These are phyloP conservation scores for Herpetotheres cachinnans DNA, from an alignment of 2,113 vertebrate species.

Conservation along the genomic window DNA sequence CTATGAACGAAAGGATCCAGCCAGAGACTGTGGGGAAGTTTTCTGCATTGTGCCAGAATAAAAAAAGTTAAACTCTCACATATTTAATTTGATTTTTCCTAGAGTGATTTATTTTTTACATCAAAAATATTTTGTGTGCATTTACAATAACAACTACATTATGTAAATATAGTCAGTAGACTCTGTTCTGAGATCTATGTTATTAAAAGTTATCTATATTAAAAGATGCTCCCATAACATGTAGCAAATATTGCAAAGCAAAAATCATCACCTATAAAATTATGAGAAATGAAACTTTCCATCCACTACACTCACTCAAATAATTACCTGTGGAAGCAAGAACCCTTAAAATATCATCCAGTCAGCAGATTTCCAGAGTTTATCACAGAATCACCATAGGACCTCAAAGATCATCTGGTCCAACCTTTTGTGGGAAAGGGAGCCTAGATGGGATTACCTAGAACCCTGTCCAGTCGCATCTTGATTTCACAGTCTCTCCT, in stretches of 20 bases:
- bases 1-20: not conserved
- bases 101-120: not conserved
- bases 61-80: not conserved
- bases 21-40: not conserved
- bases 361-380: not conserved
- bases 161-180: not conserved
- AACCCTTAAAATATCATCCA: not conserved
- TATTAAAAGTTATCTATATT: not conserved
- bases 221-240: not conserved
- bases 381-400: not conserved
- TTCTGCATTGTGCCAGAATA: not conserved
- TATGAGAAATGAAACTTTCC: not conserved
- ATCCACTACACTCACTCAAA: not conserved
- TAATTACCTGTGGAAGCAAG: not conserved
- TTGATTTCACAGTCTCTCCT: not conserved
- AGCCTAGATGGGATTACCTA: not conserved
- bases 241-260: not conserved
- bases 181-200: not conserved
- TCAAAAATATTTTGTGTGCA: not conserved
- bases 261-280: not conserved
- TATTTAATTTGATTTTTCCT: not conserved
- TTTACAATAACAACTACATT: not conserved
- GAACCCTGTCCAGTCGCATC: not conserved
- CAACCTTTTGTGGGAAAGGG: not conserved
- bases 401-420: not conserved